Evolutionary conservation across 2,113 vertebrate genomes (phyloP).

Genomic region (Anolis sagrei): DNA sequence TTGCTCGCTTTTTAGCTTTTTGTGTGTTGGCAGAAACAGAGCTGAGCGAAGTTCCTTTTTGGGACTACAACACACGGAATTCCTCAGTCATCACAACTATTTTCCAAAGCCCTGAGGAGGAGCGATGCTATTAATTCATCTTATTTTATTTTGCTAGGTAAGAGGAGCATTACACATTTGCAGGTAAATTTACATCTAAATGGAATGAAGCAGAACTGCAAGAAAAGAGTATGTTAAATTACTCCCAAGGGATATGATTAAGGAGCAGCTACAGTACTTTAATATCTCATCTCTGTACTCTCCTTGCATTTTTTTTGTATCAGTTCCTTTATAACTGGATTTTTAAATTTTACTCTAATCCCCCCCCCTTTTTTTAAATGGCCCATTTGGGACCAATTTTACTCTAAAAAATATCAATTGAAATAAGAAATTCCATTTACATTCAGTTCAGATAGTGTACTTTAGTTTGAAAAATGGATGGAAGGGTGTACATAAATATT

Average conservation of each 20-base stretch:
- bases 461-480: neutral
- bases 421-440: neutral
- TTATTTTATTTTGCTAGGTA: conserved; percentile 17
- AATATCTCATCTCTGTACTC: neutral
- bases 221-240: conserved; percentile 7
- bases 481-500: neutral
- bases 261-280: neutral
- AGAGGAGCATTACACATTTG: neutral
- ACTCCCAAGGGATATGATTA: neutral
- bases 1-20: conserved; percentile 26
- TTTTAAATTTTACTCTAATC: neutral
- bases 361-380: neutral
- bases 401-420: neutral
- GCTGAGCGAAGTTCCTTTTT: no score
- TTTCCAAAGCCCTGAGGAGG: no score
- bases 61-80: no score
- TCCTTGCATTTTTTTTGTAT: neutral
- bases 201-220: conserved; percentile 3
- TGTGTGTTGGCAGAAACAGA: neutral
- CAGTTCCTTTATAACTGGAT: neutral
- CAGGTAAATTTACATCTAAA: neutral
- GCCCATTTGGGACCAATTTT: no score
- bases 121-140: conserved; percentile 12
- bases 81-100: no score
- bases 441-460: neutral